Percentiles rank a stretch among this genome's conserved stretches.
phyloP scores from a whole-genome alignment of 2,113 vertebrate genomes.

The Notiomystis cincta region DNA sequence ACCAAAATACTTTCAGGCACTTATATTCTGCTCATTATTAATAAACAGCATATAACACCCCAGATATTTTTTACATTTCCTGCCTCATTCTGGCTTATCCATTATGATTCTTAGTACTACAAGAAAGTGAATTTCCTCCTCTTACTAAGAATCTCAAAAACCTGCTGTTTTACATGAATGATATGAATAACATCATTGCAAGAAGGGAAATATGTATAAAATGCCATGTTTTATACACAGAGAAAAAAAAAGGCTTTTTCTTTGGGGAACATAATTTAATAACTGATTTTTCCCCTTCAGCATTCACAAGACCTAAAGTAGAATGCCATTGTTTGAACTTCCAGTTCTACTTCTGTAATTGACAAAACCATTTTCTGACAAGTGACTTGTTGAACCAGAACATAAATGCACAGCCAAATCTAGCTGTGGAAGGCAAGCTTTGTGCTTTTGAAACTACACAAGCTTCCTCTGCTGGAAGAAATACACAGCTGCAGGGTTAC shows the following conservation, averaged over 20 bases:
- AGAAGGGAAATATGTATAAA: not conserved
- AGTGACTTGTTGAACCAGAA: not conserved
- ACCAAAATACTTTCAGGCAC: slow-evolving; percentile 9
- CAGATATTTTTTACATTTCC: not conserved
- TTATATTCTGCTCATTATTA: slow-evolving; percentile 23
- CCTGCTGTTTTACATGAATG: not conserved
- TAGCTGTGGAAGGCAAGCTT: not conserved
- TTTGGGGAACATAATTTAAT: not conserved
- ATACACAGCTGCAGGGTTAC: not conserved
- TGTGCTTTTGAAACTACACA: not conserved
- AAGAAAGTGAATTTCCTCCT: not conserved
- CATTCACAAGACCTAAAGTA: not conserved
- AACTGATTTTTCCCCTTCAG: not conserved
- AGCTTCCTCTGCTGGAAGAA: not conserved
- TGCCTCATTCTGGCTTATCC: not conserved
- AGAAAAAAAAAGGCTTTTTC: not conserved
- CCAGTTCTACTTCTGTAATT: not conserved
- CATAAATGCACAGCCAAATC: not conserved
- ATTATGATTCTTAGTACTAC: not conserved
- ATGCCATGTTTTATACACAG: not conserved
- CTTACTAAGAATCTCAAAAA: not conserved
- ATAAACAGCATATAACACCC: not conserved
- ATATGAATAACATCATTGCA: not conserved
- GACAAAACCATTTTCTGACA: not conserved
- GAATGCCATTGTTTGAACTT: not conserved